phyloP scores from a whole-genome alignment of 2,113 vertebrate genomes.

The Semnornis frantzii region DNA sequence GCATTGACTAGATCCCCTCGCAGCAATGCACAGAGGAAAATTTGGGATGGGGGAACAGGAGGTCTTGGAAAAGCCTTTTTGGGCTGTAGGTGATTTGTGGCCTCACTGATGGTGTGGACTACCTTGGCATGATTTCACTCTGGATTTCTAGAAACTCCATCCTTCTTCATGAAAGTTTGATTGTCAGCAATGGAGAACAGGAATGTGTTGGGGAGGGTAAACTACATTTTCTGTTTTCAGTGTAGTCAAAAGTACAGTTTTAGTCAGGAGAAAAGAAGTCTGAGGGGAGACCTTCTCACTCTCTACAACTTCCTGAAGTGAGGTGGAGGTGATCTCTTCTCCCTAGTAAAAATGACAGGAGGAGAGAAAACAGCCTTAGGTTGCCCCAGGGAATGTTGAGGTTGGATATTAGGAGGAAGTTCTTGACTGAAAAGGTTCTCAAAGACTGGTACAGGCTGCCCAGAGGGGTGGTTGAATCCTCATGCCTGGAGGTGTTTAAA shows the following conservation, averaged over 20 bases:
- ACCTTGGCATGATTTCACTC: not conserved
- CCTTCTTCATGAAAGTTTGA: not conserved
- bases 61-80: not conserved
- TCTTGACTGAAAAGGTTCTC: too few relatives aligned
- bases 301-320: too few relatives aligned
- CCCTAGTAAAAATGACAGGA: too few relatives aligned
- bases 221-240: not conserved
- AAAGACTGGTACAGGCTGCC: too few relatives aligned
- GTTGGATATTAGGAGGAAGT: too few relatives aligned
- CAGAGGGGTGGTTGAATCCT: too few relatives aligned
- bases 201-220: not conserved
- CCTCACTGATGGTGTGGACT: not conserved
- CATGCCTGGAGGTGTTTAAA: too few relatives aligned
- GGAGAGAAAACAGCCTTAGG: too few relatives aligned
- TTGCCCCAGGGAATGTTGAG: too few relatives aligned
- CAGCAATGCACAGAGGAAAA: fast-evolving
- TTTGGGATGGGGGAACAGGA: fast-evolving
- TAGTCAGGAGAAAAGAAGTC: too few relatives aligned
- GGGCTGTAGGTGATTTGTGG: not conserved
- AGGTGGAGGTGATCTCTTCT: too few relatives aligned
- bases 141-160: not conserved
- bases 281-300: too few relatives aligned
- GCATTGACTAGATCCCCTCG: not conserved
- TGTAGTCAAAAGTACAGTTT: not conserved
- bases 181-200: not conserved